Percentiles rank a stretch among this genome's conserved stretches.
Conservation (phyloP, 2,888 invertebrate genomes). For the Drosophila incognita region DNA sequence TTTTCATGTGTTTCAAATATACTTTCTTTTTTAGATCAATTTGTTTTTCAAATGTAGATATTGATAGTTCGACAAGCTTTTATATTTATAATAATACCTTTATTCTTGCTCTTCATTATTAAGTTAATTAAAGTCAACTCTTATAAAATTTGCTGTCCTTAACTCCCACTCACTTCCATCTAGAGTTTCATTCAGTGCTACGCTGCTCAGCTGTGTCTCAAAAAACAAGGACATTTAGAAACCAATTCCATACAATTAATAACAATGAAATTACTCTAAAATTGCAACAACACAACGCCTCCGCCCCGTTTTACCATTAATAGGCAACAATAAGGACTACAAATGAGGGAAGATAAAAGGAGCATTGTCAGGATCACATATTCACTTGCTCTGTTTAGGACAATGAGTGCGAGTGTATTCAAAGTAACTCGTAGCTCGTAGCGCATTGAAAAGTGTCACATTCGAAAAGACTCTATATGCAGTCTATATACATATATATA, state of each 20-base stretch:
- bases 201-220: slow-evolving; percentile 32
- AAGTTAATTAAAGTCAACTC: too few species aligned
- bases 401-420: slow-evolving; percentile 60
- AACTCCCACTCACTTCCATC: not conserved
- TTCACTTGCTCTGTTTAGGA: slow-evolving; percentile 42
- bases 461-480: slow-evolving; percentile 20
- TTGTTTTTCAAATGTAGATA: too few species aligned
- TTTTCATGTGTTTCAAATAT: too few species aligned
- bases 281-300: slow-evolving; percentile 74
- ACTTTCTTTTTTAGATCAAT: too few species aligned
- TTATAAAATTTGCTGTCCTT: not conserved
- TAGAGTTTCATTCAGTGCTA: slow-evolving; percentile 8
- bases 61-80: not conserved
- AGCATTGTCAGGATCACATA: slow-evolving; percentile 51
- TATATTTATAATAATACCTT: not conserved
- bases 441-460: slow-evolving; percentile 65
- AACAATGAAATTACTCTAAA: slow-evolving; percentile 78
- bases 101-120: not conserved
- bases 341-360: slow-evolving; percentile 35
- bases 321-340: slow-evolving; percentile 28
- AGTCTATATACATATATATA: not conserved
- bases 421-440: slow-evolving; percentile 74
- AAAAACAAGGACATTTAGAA: slow-evolving; percentile 63
- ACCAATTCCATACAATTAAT: slow-evolving; percentile 74
- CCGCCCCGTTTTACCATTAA: slow-evolving; percentile 26